phyloP scores from a whole-genome alignment of 2,113 vertebrate genomes.

The Edolisoma coerulescens region DNA sequence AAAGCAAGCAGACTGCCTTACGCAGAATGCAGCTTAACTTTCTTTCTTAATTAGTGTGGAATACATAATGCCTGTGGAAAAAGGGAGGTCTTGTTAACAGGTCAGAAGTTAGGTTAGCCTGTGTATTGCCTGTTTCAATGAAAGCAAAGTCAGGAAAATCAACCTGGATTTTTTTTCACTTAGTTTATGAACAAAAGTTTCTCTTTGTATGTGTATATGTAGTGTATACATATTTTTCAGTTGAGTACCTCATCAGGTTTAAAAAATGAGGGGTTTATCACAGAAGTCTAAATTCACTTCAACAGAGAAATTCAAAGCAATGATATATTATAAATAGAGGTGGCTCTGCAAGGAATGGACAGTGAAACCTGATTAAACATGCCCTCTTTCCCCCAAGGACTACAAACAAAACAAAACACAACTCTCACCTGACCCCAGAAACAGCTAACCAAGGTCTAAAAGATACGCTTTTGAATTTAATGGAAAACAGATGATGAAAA shows the following conservation, averaged over 20 bases:
- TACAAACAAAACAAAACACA: background rate
- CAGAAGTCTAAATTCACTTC: background rate
- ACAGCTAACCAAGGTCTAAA: background rate
- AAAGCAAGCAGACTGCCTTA: constrained; percentile 23
- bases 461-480: background rate
- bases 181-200: background rate
- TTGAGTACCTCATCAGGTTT: background rate
- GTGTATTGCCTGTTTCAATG: background rate
- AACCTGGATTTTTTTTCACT: background rate
- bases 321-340: background rate
- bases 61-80: constrained; percentile 32
- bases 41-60: constrained; percentile 43
- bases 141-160: background rate
- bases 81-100: background rate
- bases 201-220: background rate
- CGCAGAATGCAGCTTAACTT: constrained; percentile 15
- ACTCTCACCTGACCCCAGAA: background rate
- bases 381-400: fast-evolving
- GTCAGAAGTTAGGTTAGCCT: background rate
- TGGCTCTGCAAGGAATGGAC: background rate
- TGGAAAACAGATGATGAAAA: background rate
- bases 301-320: background rate
- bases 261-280: background rate
- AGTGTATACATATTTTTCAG: background rate
- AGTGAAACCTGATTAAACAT: background rate